Evolutionary conservation across 2,113 vertebrate species (phyloP).

Genomic region (Rhegmatorhina hoffmannsi): DNA sequence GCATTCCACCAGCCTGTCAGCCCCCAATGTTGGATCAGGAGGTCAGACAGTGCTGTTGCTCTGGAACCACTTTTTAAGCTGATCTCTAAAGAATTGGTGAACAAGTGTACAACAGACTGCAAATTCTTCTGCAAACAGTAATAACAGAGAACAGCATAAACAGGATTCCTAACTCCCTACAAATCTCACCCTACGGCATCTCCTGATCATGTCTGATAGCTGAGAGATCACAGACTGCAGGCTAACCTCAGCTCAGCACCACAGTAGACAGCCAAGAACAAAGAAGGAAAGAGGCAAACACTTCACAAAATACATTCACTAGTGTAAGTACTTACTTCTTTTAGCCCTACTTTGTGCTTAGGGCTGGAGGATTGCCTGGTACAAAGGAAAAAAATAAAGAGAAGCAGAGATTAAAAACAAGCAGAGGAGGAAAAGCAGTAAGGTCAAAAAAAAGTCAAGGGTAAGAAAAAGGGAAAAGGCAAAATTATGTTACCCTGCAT

Average conservation of each 20-base stretch:
- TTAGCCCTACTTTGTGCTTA: background rate
- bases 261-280: background rate
- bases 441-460: background rate
- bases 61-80: background rate
- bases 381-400: background rate
- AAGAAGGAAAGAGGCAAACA: background rate
- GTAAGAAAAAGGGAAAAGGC: background rate
- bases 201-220: background rate
- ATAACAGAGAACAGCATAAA: background rate
- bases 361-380: background rate
- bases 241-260: background rate
- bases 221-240: background rate
- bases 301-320: background rate
- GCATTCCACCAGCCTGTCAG: background rate
- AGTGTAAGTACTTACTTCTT: background rate
- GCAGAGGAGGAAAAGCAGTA: background rate
- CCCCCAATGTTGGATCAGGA: background rate
- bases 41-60: background rate
- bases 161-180: background rate
- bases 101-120: accelerated
- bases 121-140: background rate
- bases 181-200: background rate
- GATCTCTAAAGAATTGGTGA: background rate
- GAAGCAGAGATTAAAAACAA: background rate
- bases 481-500: background rate